These are phyloP conservation scores for Craniophora ligustri DNA, from an alignment of 2,888 invertebrate genomes.

Conservation along the genomic window DNA sequence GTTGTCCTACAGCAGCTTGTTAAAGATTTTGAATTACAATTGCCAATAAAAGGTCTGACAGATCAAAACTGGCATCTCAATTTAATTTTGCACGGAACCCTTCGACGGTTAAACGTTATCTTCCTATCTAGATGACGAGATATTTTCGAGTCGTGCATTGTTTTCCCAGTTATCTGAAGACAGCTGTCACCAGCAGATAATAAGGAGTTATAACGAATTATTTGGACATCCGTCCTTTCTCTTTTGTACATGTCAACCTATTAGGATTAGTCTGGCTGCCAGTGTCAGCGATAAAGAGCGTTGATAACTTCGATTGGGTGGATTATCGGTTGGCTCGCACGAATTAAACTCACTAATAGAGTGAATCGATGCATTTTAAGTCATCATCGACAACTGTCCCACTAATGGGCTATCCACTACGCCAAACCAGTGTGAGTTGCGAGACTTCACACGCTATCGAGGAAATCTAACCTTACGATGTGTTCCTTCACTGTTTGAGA, in stretches of 20 bases:
- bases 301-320: neutral
- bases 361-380: no score
- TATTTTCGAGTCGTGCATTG: constrained; percentile 61
- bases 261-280: constrained; percentile 39
- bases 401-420: no score
- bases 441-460: no score
- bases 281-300: constrained; percentile 16
- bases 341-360: no score
- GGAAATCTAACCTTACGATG: no score
- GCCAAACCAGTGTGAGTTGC: no score
- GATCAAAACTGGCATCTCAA: neutral
- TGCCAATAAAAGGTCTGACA: no score
- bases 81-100: constrained; percentile 23
- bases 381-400: no score
- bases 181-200: constrained; percentile 74
- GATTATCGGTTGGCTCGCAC: no score
- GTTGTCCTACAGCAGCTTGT: no score
- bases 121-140: constrained; percentile 37
- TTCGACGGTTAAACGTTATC: constrained; percentile 26
- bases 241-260: constrained; percentile 45
- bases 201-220: constrained; percentile 61
- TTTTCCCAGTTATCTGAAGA: constrained; percentile 68
- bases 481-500: no score
- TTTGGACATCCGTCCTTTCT: constrained; percentile 66
- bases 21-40: no score